Percentiles rank a stretch among this genome's conserved stretches.
Conservation (phyloP, 1,140 invertebrate species). For the Trinorchestia longiramus region DNA sequence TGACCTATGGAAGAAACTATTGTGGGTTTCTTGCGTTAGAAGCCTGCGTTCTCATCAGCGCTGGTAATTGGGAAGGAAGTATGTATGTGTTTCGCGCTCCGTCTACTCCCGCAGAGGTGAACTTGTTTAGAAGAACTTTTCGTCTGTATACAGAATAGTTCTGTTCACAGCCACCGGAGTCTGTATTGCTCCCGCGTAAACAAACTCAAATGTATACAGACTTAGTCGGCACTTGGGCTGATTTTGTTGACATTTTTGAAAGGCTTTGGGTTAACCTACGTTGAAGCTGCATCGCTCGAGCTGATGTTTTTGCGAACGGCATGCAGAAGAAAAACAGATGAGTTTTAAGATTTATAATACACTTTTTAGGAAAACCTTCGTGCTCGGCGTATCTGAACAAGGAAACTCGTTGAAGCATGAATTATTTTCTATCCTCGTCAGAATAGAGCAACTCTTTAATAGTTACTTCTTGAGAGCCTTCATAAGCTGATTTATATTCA, state of each 20-base stretch:
- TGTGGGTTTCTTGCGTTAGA: not conserved
- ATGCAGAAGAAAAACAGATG: not conserved
- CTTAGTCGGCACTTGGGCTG: not conserved
- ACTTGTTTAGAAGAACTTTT: not conserved
- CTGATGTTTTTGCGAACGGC: no score
- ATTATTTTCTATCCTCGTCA: not conserved
- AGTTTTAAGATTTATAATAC: not conserved
- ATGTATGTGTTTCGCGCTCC: not conserved
- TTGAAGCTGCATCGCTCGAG: not conserved
- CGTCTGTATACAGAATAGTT: constrained; percentile 39
- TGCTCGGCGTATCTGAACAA: not conserved
- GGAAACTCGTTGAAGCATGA: not conserved
- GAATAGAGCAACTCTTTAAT: not conserved
- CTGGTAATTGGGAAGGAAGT: not conserved
- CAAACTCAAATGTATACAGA: constrained; percentile 29
- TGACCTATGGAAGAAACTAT: not conserved
- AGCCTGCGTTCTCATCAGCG: not conserved
- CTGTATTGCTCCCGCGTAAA: constrained; percentile 21
- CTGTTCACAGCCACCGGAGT: constrained; percentile 37
- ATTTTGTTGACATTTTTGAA: not conserved
- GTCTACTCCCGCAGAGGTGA: not conserved
- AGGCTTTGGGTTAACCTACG: not conserved
- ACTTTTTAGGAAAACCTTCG: not conserved
- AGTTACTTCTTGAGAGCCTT: not conserved
- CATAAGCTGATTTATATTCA: not conserved